Evolutionary conservation across 2,888 invertebrate species (phyloP).

Genomic region (Thera obeliscata): DNA sequence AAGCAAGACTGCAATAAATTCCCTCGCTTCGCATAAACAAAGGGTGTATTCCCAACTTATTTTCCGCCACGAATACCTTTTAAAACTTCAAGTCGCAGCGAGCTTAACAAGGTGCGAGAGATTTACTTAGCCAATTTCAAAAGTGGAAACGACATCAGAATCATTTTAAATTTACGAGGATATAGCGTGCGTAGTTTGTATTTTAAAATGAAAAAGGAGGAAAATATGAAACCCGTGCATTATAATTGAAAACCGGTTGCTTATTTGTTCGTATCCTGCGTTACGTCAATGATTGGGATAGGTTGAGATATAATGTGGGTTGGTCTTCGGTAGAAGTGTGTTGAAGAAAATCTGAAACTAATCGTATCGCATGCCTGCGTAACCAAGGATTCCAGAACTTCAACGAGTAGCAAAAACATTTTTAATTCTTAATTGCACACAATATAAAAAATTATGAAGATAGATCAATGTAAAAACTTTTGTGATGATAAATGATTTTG

Average conservation of each 20-base stretch:
- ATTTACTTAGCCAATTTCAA: conserved; percentile 12
- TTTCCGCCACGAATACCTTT: conserved; percentile 37
- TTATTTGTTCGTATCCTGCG: not conserved
- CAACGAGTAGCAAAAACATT: too few relatives aligned
- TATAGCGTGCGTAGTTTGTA: not conserved
- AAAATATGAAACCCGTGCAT: not conserved
- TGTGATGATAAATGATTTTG: not conserved
- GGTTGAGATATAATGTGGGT: not conserved
- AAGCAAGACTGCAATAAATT: conserved; percentile 55
- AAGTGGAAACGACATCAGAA: conserved; percentile 1
- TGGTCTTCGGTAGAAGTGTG: not conserved
- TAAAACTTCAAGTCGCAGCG: conserved; percentile 17
- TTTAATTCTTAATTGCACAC: too few relatives aligned
- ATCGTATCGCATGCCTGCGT: too few relatives aligned
- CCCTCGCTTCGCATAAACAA: conserved; percentile 47
- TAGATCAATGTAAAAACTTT: not conserved
- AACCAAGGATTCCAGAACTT: too few relatives aligned
- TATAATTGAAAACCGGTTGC: not conserved
- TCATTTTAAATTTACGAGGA: not conserved
- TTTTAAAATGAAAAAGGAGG: not conserved
- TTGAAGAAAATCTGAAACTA: not conserved
- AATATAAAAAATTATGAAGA: not conserved
- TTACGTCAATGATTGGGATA: not conserved
- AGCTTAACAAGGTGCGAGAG: conserved; percentile 20
- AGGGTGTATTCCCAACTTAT: conserved; percentile 46